Evolutionary conservation across 2,888 invertebrate species (phyloP), one percentile per base, ranked within the genome.

Genomic region (Lomographa bimaculata): DNA sequence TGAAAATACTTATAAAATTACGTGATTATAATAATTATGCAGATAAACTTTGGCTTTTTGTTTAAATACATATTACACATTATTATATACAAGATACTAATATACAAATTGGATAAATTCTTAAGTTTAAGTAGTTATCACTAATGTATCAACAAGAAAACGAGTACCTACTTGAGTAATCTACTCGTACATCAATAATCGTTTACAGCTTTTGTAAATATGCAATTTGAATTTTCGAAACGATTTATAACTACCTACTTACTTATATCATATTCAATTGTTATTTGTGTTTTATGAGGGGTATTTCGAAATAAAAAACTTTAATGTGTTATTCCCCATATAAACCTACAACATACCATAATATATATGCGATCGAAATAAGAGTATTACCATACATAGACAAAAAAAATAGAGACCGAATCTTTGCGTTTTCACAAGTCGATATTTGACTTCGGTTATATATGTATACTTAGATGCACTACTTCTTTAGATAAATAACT

Each of bases 21-120:
- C 14, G 14, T 14, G 4, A 32, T 26, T 10, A 16, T 10, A 32
- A 26, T 2, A 26, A 32, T 16, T 16, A 32, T n/a, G n/a, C 10
- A 7, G 26, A 19, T 30, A 39, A 16, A 37, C 4, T 29, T 39
- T 32, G 38, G 32, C 38, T n/a, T 21, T 27, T 24, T 5, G 5
- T 16, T 9, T 24, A 12, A 5, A 20, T 20, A 1, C 3, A 7
- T 20, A 7, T 7, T 20, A 9, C 11, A 7, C 8, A 5, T n/a
- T 21, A 26, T 25, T 24, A 14, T 14, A 14, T 30, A 38, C 37
- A 38, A 0, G 12, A 20, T 12, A 17, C 8, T 23, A 18, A 19
- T 30, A 26, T 39, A 39, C 32, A 39, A 20, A 20, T 7, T 20
- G 10, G 9, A 11, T 39, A n/a, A 16, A 12, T 27, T 16, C 20